phyloP scores from a whole-genome alignment of 2,888 invertebrate species.

The Drosophila macrothrix region DNA sequence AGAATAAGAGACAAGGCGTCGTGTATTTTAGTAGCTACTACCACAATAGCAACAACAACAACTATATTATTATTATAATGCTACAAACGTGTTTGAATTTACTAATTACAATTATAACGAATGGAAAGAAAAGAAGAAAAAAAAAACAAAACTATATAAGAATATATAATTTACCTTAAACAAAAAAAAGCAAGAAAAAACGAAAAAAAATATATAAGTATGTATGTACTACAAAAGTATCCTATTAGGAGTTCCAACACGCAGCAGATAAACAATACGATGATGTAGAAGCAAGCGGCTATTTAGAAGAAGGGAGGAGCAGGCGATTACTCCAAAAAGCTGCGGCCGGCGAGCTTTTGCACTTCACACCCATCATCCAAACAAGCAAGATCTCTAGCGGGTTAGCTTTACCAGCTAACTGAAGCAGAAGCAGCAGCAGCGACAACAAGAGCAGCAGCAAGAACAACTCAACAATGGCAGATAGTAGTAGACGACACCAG shows the following conservation, averaged over 20 bases:
- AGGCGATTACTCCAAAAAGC: slow-evolving; percentile 62
- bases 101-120: slow-evolving; percentile 79
- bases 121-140: slow-evolving; percentile 51
- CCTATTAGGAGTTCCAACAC: slow-evolving; percentile 76
- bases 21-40: slow-evolving; percentile 59
- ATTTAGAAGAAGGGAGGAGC: slow-evolving; percentile 16
- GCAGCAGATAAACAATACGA: slow-evolving; percentile 58
- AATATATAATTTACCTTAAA: slow-evolving; percentile 65
- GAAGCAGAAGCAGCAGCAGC: slow-evolving; percentile 40
- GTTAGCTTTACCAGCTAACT: slow-evolving; percentile 55
- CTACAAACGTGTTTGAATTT: slow-evolving; percentile 79
- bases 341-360: slow-evolving; percentile 74
- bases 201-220: slow-evolving; percentile 45
- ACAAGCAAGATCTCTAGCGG: slow-evolving; percentile 74
- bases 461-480: slow-evolving; percentile 62
- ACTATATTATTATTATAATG: slow-evolving; percentile 67
- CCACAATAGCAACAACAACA: slow-evolving; percentile 57
- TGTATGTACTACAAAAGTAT: slow-evolving; percentile 58
- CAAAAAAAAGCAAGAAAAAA: slow-evolving; percentile 41
- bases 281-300: slow-evolving; percentile 49
- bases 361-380: slow-evolving; percentile 58
- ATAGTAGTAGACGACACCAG: slow-evolving; percentile 44
- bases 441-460: slow-evolving; percentile 28
- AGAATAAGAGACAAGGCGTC: slow-evolving; percentile 36
- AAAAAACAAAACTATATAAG: slow-evolving; percentile 55